Evolutionary conservation across 2,797 vertebrate genomes (phyloP), one percentile per base, ranked within the genome.

Genomic region (Gymnothorax reevesii): DNA sequence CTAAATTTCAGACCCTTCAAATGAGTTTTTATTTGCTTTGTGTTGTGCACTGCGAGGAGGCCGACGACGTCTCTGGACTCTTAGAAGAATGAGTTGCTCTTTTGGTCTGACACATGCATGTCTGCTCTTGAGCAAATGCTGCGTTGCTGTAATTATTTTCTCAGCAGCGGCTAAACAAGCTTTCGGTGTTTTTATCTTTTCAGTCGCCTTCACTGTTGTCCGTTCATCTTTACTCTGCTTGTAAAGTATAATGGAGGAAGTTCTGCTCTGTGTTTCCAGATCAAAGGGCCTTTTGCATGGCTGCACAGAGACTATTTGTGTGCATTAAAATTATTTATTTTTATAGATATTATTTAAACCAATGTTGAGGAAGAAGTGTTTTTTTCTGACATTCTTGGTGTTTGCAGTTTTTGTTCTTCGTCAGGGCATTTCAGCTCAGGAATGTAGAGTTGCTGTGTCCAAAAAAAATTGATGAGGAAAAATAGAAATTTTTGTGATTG

Each of bases 1-100:
- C 33, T 88, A 94, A 95, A 95, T 94, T 94, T 95, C 94, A 94
- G 93, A 92, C 92, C 94, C 93, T 94, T 91, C 55, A 90, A 90
- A 91, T 92, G 87, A 83, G 87, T 13, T 88, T 95, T 95, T 95
- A 95, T 92, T 93, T 92, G 90, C 91, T 88, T 84, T 91, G 92
- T 91, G 89, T 88, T 88, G 90, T 93, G 92, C 92, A 93, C 93
- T 91, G 91, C 89, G 90, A 64, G 90, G 92, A 90, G 90, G 57
- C 91, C 92, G 94, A 95, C 92, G 92, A 91, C 91, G 92, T 94
- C 91, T 90, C 89, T 93, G 88, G 87, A 92, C 91, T 79, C 90
- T 88, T 90, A 66, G 90, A 93, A 94, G 91, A 94, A 91, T 94
- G 93, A 90, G 90, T 91, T 89, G 91, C 94, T 94, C 93, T 93